Conservation (phyloP, 2,113 vertebrate genomes). For the Labrus mixtus region DNA sequence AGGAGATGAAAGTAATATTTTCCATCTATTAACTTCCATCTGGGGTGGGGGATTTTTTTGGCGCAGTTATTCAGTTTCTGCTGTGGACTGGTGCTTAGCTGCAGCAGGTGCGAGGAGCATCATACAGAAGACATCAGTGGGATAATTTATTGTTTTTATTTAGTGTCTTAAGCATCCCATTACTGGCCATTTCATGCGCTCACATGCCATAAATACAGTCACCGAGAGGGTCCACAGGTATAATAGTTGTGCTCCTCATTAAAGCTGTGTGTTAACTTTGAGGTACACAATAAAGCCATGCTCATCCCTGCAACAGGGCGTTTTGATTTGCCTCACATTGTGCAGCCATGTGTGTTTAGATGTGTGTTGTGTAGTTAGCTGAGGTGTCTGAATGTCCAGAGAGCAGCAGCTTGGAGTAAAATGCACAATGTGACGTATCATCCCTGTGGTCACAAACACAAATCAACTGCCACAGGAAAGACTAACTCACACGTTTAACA, state of each 20-base stretch:
- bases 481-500: conserved; percentile 24
- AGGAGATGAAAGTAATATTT: conserved; percentile 41
- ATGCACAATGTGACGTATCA: conserved; percentile 15
- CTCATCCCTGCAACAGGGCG: conserved; percentile 30
- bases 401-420: conserved; percentile 20
- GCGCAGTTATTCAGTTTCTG: conserved; percentile 15
- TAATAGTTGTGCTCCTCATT: too few relatives aligned
- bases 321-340: conserved; percentile 15
- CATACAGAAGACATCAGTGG: conserved; percentile 24
- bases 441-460: conserved; percentile 12
- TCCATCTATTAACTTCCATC: conserved; percentile 49
- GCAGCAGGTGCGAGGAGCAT: conserved; percentile 25
- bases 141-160: conserved; percentile 68
- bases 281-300: conserved; percentile 27
- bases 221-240: too few relatives aligned
- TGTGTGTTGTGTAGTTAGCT: not conserved
- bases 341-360: not conserved
- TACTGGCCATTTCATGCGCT: conserved; percentile 36
- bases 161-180: conserved; percentile 47
- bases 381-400: conserved; percentile 13
- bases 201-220: conserved; percentile 1
- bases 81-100: conserved; percentile 8
- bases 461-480: not conserved
- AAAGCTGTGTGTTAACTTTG: too few relatives aligned
- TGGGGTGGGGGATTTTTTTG: not conserved